Conservation (phyloP, 2,888 invertebrate species). For the Eueremaeus valkanovi region DNA sequence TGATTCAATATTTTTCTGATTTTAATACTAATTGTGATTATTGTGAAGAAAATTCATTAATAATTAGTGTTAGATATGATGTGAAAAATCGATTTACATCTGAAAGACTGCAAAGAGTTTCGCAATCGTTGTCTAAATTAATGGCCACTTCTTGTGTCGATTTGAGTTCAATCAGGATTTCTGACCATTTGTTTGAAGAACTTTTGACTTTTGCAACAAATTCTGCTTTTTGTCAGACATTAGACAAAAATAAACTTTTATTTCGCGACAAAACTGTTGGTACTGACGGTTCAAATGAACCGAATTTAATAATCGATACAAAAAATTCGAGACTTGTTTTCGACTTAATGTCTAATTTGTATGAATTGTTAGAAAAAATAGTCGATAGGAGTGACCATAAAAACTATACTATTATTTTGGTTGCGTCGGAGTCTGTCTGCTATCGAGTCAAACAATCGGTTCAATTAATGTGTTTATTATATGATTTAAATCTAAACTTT, state of each 20-base stretch:
- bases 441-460: constrained; percentile 6
- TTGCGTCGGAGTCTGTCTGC: not conserved
- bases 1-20: not conserved
- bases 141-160: not conserved
- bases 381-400: not conserved
- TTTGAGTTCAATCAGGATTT: not conserved
- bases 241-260: not conserved
- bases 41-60: not conserved
- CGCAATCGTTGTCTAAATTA: not conserved
- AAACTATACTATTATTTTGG: not conserved
- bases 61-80: not conserved
- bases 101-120: not conserved
- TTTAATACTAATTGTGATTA: not conserved
- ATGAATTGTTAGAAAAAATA: not conserved
- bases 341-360: not conserved
- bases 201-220: not conserved
- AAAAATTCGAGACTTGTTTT: not conserved
- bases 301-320: not conserved
- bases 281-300: not conserved
- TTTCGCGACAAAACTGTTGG: not conserved
- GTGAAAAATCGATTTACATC: not conserved
- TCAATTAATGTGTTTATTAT: constrained; percentile 17
- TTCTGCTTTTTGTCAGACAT: not conserved
- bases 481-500: not conserved
- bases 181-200: not conserved